A percentile compares a stretch with the other conserved stretches of the same genome.
These are phyloP conservation scores for Phrynosoma blainvillii DNA, from an alignment of 2,113 vertebrate genomes.

Conservation along the genomic window DNA sequence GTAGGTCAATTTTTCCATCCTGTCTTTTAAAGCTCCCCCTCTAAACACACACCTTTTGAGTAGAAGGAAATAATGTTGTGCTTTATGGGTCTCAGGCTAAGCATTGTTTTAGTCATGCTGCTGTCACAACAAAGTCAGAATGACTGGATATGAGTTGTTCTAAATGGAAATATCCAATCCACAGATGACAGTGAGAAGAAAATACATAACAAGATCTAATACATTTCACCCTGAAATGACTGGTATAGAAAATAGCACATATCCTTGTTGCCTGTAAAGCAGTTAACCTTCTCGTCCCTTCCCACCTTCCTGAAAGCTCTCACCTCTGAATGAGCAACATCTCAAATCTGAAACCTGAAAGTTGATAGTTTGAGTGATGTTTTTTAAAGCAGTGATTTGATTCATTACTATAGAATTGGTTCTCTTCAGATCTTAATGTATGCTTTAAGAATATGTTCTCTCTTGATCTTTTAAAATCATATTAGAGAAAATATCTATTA, in stretches of 20 bases:
- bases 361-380: not conserved
- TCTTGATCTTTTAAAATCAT: not conserved
- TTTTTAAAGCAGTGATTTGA: not conserved
- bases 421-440: not conserved
- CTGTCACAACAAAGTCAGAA: not conserved
- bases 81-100: not conserved
- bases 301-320: not conserved
- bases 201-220: not conserved
- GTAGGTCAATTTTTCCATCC: not conserved
- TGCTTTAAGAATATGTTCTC: not conserved
- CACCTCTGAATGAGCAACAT: not conserved
- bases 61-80: not conserved
- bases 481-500: not conserved
- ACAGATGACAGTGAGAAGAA: slow-evolving; percentile 6
- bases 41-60: not conserved
- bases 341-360: not conserved
- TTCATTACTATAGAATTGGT: not conserved
- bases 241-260: not conserved
- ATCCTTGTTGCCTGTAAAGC: not conserved
- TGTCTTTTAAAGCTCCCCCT: not conserved
- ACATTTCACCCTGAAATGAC: not conserved
- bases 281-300: slow-evolving; percentile 1
- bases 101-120: not conserved
- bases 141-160: not conserved
- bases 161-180: not conserved